Percentiles rank a stretch among this genome's conserved stretches.
These are phyloP conservation scores for Cottoperca gobio DNA, from an alignment of 2,797 vertebrate species.

Conservation along the genomic window DNA sequence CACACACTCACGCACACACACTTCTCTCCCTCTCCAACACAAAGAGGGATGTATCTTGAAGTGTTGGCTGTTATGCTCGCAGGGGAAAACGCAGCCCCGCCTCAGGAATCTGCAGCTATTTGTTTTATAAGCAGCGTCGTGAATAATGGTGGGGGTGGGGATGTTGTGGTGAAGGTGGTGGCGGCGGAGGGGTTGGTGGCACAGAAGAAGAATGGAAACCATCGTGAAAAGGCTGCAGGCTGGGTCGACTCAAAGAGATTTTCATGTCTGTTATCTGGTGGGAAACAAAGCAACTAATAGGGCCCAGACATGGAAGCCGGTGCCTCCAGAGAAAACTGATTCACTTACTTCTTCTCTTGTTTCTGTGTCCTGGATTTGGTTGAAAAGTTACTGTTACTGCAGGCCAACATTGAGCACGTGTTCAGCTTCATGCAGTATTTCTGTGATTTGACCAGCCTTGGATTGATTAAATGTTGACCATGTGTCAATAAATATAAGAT, in stretches of 20 bases:
- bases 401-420: conserved; percentile 35
- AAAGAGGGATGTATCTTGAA: conserved; percentile 37
- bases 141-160: conserved; percentile 61
- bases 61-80: conserved; percentile 43
- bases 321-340: conserved; percentile 72
- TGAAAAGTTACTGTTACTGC: conserved; percentile 40
- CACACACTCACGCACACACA: conserved; percentile 21
- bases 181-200: conserved; percentile 16
- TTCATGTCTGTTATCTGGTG: conserved; percentile 76
- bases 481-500: conserved; percentile 1
- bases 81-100: conserved; percentile 30
- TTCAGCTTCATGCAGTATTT: conserved; percentile 5
- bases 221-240: conserved; percentile 72
- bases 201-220: conserved; percentile 67
- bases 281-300: conserved; percentile 75
- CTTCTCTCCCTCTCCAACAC: conserved; percentile 12
- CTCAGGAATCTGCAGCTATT: conserved; percentile 64
- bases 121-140: conserved; percentile 72
- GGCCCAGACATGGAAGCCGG: conserved; percentile 55
- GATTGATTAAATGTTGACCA: conserved; percentile 13
- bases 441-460: neutral
- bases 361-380: conserved; percentile 55
- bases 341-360: conserved; percentile 70
- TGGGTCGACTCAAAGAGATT: conserved; percentile 74
- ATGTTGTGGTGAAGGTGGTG: conserved; percentile 35